phyloP scores from a whole-genome alignment of 2,113 vertebrate genomes.

The Mobula birostris region DNA sequence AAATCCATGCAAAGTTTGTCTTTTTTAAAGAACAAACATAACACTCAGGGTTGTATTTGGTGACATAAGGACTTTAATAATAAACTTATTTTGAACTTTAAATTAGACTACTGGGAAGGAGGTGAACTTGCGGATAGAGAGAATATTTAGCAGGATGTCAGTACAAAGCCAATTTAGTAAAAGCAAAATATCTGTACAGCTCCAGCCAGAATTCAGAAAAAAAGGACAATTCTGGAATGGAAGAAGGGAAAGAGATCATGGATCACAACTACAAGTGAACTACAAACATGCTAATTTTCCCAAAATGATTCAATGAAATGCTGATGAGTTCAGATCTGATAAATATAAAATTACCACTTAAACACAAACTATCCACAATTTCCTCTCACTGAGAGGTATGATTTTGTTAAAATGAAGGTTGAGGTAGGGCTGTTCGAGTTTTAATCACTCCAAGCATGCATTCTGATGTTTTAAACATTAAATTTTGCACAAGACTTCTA shows the following conservation, averaged over 20 bases:
- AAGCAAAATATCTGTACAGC: not conserved
- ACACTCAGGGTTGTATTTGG: too few species aligned
- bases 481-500: not conserved
- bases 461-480: not conserved
- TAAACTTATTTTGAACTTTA: too few species aligned
- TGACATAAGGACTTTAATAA: too few species aligned
- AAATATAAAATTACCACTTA: not conserved
- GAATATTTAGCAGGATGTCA: not conserved
- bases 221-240: not conserved
- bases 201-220: not conserved
- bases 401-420: not conserved
- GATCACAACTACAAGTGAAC: not conserved
- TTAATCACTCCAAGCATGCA: not conserved
- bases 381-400: not conserved
- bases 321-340: not conserved
- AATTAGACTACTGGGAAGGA: not conserved
- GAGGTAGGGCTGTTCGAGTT: not conserved
- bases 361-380: not conserved
- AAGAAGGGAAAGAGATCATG: not conserved
- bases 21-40: too few species aligned
- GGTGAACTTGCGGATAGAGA: not conserved
- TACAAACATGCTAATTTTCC: not conserved
- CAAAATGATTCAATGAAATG: not conserved
- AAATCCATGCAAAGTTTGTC: too few species aligned
- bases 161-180: not conserved